phyloP scores from a whole-genome alignment of 1,140 invertebrate genomes.

The Amyelois transitella region DNA sequence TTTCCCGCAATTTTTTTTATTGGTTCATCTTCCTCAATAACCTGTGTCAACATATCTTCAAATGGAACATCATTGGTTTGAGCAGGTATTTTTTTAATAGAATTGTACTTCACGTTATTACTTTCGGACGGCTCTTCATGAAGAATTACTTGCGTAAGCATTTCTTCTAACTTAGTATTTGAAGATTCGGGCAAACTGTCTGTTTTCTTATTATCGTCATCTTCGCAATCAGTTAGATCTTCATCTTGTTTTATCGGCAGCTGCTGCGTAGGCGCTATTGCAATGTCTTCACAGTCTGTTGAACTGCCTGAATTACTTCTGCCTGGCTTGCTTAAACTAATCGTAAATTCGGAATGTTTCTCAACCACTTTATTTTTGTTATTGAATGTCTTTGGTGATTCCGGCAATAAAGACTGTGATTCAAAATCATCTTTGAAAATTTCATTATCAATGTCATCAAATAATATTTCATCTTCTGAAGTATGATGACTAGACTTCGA shows the following conservation, averaged over 20 bases:
- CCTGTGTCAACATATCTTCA: constrained; percentile 24
- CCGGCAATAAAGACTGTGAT: constrained; percentile 43
- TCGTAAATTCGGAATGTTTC: not conserved
- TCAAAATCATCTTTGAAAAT: constrained; percentile 32
- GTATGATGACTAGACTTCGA: constrained; percentile 19
- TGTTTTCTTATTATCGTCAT: constrained; percentile 16
- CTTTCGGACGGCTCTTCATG: not conserved
- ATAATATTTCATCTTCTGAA: constrained; percentile 49
- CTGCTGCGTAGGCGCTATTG: constrained; percentile 37
- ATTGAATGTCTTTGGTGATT: constrained; percentile 7
- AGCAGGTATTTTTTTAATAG: not conserved
- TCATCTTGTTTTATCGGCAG: constrained; percentile 15
- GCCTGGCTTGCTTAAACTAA: not conserved
- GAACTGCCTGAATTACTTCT: constrained; percentile 30
- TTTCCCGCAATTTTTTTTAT: not conserved
- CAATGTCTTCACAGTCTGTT: constrained; percentile 51
- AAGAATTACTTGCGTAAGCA: constrained; percentile 22
- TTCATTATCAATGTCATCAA: constrained; percentile 47
- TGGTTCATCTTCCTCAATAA: constrained; percentile 6
- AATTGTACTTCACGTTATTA: not conserved
- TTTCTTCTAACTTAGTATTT: constrained; percentile 14
- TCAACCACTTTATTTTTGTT: constrained; percentile 1
- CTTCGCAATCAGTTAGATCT: constrained; percentile 50
- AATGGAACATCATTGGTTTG: constrained; percentile 10
- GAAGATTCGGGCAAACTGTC: constrained; percentile 6